These are phyloP conservation scores for Drusus annulatus DNA, from an alignment of 1,140 invertebrate species.

Conservation along the genomic window DNA sequence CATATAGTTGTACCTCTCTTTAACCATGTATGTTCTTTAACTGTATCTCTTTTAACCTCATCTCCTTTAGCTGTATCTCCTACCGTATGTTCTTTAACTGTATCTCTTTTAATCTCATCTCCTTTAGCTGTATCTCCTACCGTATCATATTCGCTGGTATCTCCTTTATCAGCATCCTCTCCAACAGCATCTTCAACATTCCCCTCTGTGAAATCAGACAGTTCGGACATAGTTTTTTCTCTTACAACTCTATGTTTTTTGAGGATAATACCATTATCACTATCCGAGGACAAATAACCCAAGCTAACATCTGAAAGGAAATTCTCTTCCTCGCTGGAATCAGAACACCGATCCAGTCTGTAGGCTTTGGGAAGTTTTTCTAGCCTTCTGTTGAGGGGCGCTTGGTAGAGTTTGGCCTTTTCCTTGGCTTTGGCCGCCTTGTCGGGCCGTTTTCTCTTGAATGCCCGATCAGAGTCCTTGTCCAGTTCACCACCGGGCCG, in stretches of 20 bases:
- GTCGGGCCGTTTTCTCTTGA: slow-evolving; percentile 3
- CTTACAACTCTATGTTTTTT: neutral
- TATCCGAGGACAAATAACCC: neutral
- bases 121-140: no score
- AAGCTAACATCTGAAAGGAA: neutral
- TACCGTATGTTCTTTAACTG: no score
- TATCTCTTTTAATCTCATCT: no score
- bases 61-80: no score
- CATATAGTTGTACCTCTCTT: no score
- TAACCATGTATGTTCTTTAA: no score
- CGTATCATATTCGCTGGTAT: no score
- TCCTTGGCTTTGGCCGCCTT: neutral
- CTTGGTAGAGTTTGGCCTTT: neutral
- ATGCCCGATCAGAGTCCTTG: neutral
- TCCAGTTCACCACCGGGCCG: neutral
- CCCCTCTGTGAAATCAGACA: neutral
- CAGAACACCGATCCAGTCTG: slow-evolving; percentile 55
- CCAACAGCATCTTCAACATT: neutral
- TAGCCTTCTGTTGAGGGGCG: slow-evolving; percentile 48
- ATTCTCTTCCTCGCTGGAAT: slow-evolving; percentile 14
- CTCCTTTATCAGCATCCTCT: neutral
- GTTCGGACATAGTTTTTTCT: slow-evolving; percentile 24
- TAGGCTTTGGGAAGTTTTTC: slow-evolving; percentile 68
- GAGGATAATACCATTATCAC: neutral
- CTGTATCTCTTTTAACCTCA: no score